Evolutionary conservation across 2,113 vertebrate species (phyloP), one percentile per base, ranked within the genome.

Genomic region (Mus pahari): DNA sequence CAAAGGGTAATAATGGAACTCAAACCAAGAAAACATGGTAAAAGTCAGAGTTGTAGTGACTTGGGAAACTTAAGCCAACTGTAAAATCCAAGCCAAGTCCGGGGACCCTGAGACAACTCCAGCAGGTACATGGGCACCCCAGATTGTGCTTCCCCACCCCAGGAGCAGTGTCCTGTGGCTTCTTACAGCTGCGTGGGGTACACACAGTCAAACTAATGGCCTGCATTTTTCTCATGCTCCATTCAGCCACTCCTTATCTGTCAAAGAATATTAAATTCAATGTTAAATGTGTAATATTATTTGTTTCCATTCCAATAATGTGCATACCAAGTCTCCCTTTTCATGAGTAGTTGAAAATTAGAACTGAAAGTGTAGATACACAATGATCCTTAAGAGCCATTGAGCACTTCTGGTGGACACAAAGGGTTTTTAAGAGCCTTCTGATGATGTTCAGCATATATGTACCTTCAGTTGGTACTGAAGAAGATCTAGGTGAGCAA

Each of bases 321-420:
- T n/a, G n/a, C n/a, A 92, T 74, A 83, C 31, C 33, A 91, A 66
- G 50, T 66, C 17, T 19, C 92, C 6, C 2, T 33, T 93, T 96
- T 91, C 64, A 77, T 74, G 48, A 92, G 26, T 95, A 10, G 4
- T 89, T 96, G 14, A 58, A 92, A 83, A 88, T 10, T 79, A n/a
- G 26, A 45, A 87, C 66, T 88, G 42, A 66, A 28, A 50, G 60
- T 31, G 5, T 86, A 7, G 53, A 7, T 78, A 50, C 1, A 26
- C 86, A 92, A 53, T 84, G 42, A 94, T 88, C 12, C 36, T 12
- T 58, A 88, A 93, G 31, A 42, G 39, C 45, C 42, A 60, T 64
- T 60, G 45, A 93, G n/a, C 17, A 17, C 50, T n/a, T 93, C 81
- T 90, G 20, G 33, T 75, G 89, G 24, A 50, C 17, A 70, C 73